Conservation (phyloP, 2,888 invertebrate genomes). For the Idaea biselata region DNA sequence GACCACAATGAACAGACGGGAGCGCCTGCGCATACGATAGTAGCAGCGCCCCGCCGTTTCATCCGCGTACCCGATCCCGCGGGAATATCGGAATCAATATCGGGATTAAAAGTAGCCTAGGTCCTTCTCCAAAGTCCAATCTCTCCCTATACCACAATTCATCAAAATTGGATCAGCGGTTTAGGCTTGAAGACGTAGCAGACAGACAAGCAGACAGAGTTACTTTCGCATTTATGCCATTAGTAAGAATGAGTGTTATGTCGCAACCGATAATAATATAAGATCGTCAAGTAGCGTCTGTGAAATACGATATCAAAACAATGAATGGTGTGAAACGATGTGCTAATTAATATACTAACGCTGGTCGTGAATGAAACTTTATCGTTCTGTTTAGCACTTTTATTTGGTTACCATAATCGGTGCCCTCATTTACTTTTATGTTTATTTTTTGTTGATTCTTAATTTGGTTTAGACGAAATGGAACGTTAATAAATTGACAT, state of each 20-base stretch:
- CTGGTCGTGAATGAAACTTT: not conserved
- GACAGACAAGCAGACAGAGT: too few species aligned
- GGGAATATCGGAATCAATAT: too few species aligned
- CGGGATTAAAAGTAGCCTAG: too few species aligned
- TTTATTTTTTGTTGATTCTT: not conserved
- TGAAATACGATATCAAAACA: slow-evolving; percentile 22
- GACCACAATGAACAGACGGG: slow-evolving; percentile 17
- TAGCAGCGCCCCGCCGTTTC: not conserved
- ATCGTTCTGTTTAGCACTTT: not conserved
- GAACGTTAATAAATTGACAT: not conserved
- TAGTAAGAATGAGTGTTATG: slow-evolving; percentile 31
- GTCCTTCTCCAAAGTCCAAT: too few species aligned
- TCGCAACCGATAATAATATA: slow-evolving; percentile 34
- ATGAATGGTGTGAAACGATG: slow-evolving; percentile 21
- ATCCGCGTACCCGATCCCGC: too few species aligned
- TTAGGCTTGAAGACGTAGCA: too few species aligned
- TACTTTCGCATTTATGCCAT: too few species aligned
- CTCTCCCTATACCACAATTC: too few species aligned
- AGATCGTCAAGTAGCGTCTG: slow-evolving; percentile 22
- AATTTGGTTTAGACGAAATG: not conserved
- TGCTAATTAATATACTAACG: slow-evolving; percentile 12
- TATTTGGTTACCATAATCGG: not conserved
- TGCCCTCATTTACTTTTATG: not conserved
- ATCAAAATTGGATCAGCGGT: too few species aligned
- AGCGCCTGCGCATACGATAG: slow-evolving; percentile 24